Evolutionary conservation across 1,140 invertebrate genomes (phyloP), one percentile per base, ranked within the genome.

Genomic region (Papilio helenus): DNA sequence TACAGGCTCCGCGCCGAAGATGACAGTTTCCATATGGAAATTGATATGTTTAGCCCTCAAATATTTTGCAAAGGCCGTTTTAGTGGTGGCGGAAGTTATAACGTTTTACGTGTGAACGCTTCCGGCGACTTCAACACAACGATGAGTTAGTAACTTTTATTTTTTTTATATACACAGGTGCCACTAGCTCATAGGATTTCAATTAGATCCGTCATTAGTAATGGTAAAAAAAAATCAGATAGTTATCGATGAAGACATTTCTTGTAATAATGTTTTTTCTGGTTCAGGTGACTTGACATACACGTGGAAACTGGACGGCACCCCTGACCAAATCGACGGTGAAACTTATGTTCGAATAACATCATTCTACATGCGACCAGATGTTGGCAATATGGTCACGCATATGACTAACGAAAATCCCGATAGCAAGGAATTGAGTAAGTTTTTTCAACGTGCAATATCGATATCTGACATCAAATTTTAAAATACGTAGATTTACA

Each of bases 331-430:
- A 72, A 92, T 86, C 77, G 82, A 92, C 42, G 85, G 87, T 26
- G 89, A 92, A 61, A 94, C 89, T 18, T 94, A 91, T 82, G 71
- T 95, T 26, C 84, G 86, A 72, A 92, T 96, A 7, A 95, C 96
- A 76, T 96, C 96, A 26, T 97, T 97, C 85, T 95, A 95, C 85
- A 91, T 96, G 83, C 94, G 95, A 42, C 96, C 96, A 12, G 95
- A 96, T 82, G 94, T 97, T 7, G 93, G 95, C 3, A 91, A 95
- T 46, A 95, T 96, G 95, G 92, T 94, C 29, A 85, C 95, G 1
- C 92, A 91, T 79, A 88, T 96, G 26, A 94, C 92, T 0, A 95
- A 96, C 83, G 88, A 96, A 0, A 95, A 96, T 81, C 95, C 95
- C n/a, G 95, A 95, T 46, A 95, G 95, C 80, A 87, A 86, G 71